phyloP scores from a whole-genome alignment of 1,140 invertebrate genomes.

The Cephus cinctus region DNA sequence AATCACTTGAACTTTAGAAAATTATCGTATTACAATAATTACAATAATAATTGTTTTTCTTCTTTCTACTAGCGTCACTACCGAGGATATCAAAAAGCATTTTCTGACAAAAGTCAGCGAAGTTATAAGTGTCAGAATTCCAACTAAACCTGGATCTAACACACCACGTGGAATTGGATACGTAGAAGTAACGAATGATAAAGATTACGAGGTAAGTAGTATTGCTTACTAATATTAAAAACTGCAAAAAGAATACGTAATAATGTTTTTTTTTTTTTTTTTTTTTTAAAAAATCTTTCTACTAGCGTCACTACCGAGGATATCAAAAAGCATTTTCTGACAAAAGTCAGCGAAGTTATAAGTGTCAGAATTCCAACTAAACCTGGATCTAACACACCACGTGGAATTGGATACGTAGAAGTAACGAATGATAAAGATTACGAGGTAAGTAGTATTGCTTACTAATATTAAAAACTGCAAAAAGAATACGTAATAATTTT shows the following conservation, averaged over 20 bases:
- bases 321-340: constrained; percentile 52
- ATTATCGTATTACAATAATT: constrained; percentile 1
- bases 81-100: constrained; percentile 51
- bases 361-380: constrained; percentile 48
- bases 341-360: constrained; percentile 45
- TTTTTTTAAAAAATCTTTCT: too few species aligned
- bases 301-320: constrained; percentile 43
- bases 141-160: constrained; percentile 37
- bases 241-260: too few species aligned
- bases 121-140: constrained; percentile 49
- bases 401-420: constrained; percentile 55
- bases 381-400: constrained; percentile 37
- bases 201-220: constrained; percentile 50
- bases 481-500: too few species aligned
- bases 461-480: too few species aligned
- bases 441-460: constrained; percentile 49
- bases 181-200: constrained; percentile 48
- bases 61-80: constrained; percentile 33
- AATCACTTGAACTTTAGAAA: constrained; percentile 3
- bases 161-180: constrained; percentile 51
- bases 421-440: constrained; percentile 45
- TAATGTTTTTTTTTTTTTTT: too few species aligned
- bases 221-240: too few species aligned
- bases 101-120: constrained; percentile 49
- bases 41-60: constrained; percentile 9